Evolutionary conservation across 2,113 vertebrate species (phyloP).

Genomic region (Tachysurus fulvidraco): DNA sequence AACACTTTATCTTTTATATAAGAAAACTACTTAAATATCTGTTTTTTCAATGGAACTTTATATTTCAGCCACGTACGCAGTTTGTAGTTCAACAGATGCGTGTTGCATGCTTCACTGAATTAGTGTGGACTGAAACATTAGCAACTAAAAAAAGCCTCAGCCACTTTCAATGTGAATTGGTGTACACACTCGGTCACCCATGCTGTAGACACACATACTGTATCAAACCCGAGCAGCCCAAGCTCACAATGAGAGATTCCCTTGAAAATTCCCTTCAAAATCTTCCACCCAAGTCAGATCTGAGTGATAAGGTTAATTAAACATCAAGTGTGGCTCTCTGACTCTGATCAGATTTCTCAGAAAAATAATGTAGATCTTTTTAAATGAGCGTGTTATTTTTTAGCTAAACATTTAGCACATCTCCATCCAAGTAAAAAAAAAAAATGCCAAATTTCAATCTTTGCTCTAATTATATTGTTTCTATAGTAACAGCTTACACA

Average conservation of each 20-base stretch:
- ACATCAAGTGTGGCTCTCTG: slow-evolving; percentile 25
- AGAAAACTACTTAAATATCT: background rate
- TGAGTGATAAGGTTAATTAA: slow-evolving; percentile 37
- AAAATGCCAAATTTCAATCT: background rate
- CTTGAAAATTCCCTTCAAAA: slow-evolving; percentile 13
- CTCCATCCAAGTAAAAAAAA: background rate
- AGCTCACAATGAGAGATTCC: slow-evolving; percentile 3
- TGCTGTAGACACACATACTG: background rate
- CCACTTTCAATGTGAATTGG: background rate
- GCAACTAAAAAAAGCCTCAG: background rate
- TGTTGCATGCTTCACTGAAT: background rate
- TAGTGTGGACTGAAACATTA: background rate
- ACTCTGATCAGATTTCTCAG: background rate
- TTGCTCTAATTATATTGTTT: background rate
- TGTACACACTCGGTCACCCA: background rate
- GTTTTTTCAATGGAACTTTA: background rate
- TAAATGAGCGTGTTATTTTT: background rate
- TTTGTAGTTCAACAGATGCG: background rate
- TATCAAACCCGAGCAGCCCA: background rate
- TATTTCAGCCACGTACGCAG: background rate
- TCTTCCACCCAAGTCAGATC: background rate
- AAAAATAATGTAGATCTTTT: background rate
- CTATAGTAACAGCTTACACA: background rate
- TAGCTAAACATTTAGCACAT: background rate
- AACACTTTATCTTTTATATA: background rate